A percentile compares a stretch with the other conserved stretches of the same genome.
These are phyloP conservation scores for Leptinotarsa haldemani DNA, from an alignment of 2,888 invertebrate species.

Conservation along the genomic window DNA sequence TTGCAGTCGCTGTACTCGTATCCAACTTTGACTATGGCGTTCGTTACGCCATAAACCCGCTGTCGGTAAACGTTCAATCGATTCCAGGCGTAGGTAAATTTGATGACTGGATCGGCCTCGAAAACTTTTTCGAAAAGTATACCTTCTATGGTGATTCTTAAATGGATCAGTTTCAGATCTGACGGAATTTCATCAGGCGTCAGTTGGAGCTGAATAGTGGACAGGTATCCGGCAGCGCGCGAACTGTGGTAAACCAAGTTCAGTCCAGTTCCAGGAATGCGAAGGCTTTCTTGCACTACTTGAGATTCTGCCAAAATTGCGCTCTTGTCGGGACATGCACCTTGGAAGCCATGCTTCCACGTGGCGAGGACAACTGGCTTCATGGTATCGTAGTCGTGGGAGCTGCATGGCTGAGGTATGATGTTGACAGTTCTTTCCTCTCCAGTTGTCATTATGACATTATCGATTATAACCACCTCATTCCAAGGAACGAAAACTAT, in stretches of 20 bases:
- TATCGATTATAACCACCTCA: constrained; percentile 95
- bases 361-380: constrained; percentile 93
- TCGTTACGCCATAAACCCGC: constrained; percentile 95
- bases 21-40: constrained; percentile 94
- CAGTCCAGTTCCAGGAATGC: constrained; percentile 94
- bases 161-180: constrained; percentile 86
- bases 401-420: constrained; percentile 82
- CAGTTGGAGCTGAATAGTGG: constrained; percentile 90
- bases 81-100: constrained; percentile 98
- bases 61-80: constrained; percentile 95
- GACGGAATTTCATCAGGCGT: constrained; percentile 87
- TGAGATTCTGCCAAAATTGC: constrained; percentile 91
- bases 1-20: constrained; percentile 95
- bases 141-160: constrained; percentile 94
- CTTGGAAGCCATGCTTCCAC: constrained; percentile 95
- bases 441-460: constrained; percentile 84
- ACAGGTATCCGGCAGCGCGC: constrained; percentile 91
- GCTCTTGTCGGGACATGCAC: constrained; percentile 92
- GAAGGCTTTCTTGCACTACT: constrained; percentile 94
- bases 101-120: constrained; percentile 96
- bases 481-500: constrained; percentile 97
- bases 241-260: constrained; percentile 97
- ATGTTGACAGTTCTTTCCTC: constrained; percentile 79
- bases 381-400: constrained; percentile 93
- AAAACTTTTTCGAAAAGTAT: constrained; percentile 92